Evolutionary conservation across 2,113 vertebrate species (phyloP), one percentile per base, ranked within the genome.

Genomic region (Murina feae): DNA sequence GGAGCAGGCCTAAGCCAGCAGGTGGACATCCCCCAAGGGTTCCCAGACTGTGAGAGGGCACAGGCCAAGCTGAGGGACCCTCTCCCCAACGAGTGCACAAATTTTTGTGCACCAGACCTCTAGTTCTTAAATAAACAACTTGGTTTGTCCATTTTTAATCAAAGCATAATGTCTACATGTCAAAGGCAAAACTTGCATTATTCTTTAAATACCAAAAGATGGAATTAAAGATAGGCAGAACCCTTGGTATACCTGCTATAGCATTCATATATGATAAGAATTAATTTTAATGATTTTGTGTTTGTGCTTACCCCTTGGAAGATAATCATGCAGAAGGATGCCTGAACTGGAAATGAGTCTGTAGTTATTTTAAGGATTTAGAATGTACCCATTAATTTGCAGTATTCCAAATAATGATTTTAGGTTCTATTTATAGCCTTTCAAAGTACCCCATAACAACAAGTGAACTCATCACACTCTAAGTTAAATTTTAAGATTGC

Each of bases 331-430:
- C 25, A 90, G 32, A 93, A 94, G 20, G 60, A 82, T 53, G 17
- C 55, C 18, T 47, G 69, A n/a, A 11, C n/a, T 89, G 23, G 42
- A 91, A 95, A 69, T 69, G 47, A 93, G 60, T 91, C 16, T 93
- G 78, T 2, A 86, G 42, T 90, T 86, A 80, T 93, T 97, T 83
- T 90, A 84, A 94, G 85, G 49, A 86, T 93, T 78, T 85, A 55
- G 32, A 88, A 92, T 85, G 9, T 42, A 78, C 79, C 30, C 47
- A 85, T 68, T 89, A 76, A 92, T 88, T 75, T 85, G 35, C 92
- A 93, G 88, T 86, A 47, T 74, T 86, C 20, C 63, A 92, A 85
- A 17, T 51, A 95, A 90, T 74, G 11, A 1, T 58, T 86, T 80
- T 49, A 71, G 35, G 47, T 53, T 89, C 44, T 82, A 63, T 82